phyloP scores from a whole-genome alignment of 2,797 vertebrate genomes.

The Gallinago stenura region DNA sequence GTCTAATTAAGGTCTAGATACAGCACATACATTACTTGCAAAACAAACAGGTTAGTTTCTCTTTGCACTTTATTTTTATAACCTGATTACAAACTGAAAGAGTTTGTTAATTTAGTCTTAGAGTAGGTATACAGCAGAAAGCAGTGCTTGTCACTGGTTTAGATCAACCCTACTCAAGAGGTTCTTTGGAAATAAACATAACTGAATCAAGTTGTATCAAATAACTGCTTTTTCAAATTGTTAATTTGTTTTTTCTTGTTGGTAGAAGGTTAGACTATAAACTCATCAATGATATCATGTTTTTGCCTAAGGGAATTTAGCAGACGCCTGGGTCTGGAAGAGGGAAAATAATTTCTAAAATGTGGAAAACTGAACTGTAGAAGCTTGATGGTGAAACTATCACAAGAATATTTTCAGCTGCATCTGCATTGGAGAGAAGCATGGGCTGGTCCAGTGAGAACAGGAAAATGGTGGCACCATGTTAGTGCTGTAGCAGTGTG shows the following conservation, averaged over 20 bases:
- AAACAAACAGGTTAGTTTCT: conserved; percentile 70
- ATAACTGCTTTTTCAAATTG: conserved; percentile 8
- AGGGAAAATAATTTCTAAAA: neutral
- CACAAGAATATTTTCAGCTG: neutral
- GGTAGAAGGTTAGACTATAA: conserved; percentile 34
- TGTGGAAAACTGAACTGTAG: neutral
- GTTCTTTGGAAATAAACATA: conserved; percentile 56
- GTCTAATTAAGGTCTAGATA: conserved; percentile 61
- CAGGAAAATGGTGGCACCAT: neutral
- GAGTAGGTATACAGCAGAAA: conserved; percentile 44
- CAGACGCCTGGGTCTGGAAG: neutral
- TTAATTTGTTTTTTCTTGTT: conserved; percentile 38
- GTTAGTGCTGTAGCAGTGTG: neutral
- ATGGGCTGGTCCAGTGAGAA: neutral
- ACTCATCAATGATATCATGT: neutral
- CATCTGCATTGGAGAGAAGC: neutral
- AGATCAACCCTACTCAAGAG: conserved; percentile 1
- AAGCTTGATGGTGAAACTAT: neutral
- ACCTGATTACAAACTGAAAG: conserved; percentile 70
- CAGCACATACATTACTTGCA: conserved; percentile 30
- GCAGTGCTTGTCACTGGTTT: conserved; percentile 38
- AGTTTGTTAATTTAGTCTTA: conserved; percentile 57
- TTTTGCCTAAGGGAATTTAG: conserved; percentile 22
- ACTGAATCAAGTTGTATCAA: conserved; percentile 4
- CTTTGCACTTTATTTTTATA: conserved; percentile 73